phyloP scores from a whole-genome alignment of 2,888 invertebrate genomes.

The Epistrophe grossulariae region DNA sequence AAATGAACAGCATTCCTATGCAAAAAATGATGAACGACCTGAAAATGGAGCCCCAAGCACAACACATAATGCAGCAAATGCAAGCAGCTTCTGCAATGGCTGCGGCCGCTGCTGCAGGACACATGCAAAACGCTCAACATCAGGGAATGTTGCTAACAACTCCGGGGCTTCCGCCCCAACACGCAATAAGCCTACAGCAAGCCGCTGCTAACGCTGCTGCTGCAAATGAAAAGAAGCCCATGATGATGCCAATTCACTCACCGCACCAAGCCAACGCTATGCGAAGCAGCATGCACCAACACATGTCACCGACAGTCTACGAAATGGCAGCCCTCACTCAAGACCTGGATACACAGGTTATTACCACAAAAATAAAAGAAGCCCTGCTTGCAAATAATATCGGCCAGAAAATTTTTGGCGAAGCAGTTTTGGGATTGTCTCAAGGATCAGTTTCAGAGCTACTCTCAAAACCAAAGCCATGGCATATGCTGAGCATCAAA shows the following conservation, averaged over 20 bases:
- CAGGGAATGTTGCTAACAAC: constrained; percentile 89
- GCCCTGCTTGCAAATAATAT: constrained; percentile 98
- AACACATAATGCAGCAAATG: constrained; percentile 86
- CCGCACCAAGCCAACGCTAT: constrained; percentile 89
- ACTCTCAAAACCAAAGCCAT: constrained; percentile 98
- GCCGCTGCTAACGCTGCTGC: constrained; percentile 79
- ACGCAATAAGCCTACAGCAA: constrained; percentile 88
- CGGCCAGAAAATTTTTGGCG: constrained; percentile 99
- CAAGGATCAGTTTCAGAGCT: constrained; percentile 99
- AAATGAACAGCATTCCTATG: constrained; percentile 88
- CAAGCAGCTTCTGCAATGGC: constrained; percentile 84
- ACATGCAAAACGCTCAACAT: constrained; percentile 81
- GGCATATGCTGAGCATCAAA: constrained; percentile 99
- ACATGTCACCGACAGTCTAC: constrained; percentile 97
- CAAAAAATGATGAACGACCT: constrained; percentile 91
- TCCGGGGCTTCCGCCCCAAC: constrained; percentile 91
- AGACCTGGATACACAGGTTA: constrained; percentile 97
- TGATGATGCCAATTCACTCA: constrained; percentile 86
- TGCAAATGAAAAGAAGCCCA: constrained; percentile 85
- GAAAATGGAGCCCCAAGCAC: constrained; percentile 88
- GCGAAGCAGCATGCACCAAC: constrained; percentile 90
- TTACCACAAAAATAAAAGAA: constrained; percentile 98
- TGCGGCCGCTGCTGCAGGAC: constrained; percentile 80
- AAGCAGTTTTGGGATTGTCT: constrained; percentile 97
- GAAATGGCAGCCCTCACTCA: constrained; percentile 98